Evolutionary conservation across 2,797 vertebrate genomes (phyloP), one percentile per base, ranked within the genome.

Genomic region (Bufotes viridis): DNA sequence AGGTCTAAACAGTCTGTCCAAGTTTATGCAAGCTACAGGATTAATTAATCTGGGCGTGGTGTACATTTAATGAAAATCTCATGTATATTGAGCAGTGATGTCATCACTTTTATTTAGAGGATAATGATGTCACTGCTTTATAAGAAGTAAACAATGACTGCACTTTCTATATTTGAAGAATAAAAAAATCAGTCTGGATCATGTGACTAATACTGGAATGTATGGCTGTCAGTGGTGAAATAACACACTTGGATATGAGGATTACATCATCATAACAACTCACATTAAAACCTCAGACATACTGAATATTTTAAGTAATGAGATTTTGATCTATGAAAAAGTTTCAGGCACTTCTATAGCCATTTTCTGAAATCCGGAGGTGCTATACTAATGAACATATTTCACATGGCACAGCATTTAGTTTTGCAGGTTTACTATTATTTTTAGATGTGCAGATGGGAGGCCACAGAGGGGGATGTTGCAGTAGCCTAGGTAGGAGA

Each of bases 91-190:
- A 74, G 17, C 29, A 74, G 67, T 26, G 67, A 69, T 69, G 67
- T 29, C 67, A 69, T 67, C 20, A n/a, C 61, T 63, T n/a, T 22
- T n/a, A n/a, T 63, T 22, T 65, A 12, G 7, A 15, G 1, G 26
- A 69, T 67, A 67, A n/a, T n/a, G 67, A 69, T 69, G 67, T 69
- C 67, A 69, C 1, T 26, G 70, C 70, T 74, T n/a, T 78, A 53
- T 24, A 74, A 49, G 6, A 49, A 34, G 15, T 29, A 18, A 34
- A n/a, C 7, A 72, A 34, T 15, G 24, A 34, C 13, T 42, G 6
- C 29, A 10, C 26, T n/a, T 13, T 42, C 42, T 42, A 13, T 49
- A 51, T 22, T 75, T 49, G 9, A 10, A 49, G 24, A 49, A 53
- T 55, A 13, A 53, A 55, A 51, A 7, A 76, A 20, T 42, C 18